phyloP scores from a whole-genome alignment of 2,113 vertebrate genomes.

The Labrus mixtus region DNA sequence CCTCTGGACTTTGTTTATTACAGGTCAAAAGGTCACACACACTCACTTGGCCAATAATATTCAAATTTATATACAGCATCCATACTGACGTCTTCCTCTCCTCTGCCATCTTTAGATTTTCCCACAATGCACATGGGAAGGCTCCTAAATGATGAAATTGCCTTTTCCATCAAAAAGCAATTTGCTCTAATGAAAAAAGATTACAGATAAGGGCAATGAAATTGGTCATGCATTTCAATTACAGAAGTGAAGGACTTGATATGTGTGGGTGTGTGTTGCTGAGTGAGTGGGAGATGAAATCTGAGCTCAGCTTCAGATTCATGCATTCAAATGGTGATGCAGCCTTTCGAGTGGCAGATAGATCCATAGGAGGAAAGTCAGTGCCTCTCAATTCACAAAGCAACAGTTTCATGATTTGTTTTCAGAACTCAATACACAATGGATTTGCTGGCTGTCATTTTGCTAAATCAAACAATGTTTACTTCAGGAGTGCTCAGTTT shows the following conservation, averaged over 20 bases:
- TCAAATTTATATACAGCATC: not conserved
- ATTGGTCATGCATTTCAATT: conserved; percentile 54
- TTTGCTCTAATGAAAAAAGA: conserved; percentile 57
- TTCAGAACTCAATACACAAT: not conserved
- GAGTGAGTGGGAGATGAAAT: conserved; percentile 30
- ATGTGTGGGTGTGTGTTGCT: conserved; percentile 13
- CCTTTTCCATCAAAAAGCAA: conserved; percentile 45
- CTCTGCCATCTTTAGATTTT: not conserved
- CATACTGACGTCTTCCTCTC: not conserved
- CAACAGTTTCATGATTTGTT: not conserved
- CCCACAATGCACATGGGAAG: conserved; percentile 7
- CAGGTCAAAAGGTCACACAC: conserved; percentile 2
- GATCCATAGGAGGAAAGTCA: not conserved
- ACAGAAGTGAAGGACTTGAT: conserved; percentile 22
- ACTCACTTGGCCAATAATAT: conserved; percentile 5
- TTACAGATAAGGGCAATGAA: conserved; percentile 41
- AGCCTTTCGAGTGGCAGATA: not conserved
- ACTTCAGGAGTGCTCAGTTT: not conserved
- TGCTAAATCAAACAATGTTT: not conserved
- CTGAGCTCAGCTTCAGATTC: not conserved
- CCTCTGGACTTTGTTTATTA: conserved; percentile 17
- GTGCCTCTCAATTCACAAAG: not conserved
- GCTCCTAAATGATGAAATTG: conserved; percentile 23
- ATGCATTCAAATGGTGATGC: conserved; percentile 15
- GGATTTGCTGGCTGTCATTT: not conserved